Conservation (phyloP, 1,140 invertebrate genomes). For the Cylas formicarius region DNA sequence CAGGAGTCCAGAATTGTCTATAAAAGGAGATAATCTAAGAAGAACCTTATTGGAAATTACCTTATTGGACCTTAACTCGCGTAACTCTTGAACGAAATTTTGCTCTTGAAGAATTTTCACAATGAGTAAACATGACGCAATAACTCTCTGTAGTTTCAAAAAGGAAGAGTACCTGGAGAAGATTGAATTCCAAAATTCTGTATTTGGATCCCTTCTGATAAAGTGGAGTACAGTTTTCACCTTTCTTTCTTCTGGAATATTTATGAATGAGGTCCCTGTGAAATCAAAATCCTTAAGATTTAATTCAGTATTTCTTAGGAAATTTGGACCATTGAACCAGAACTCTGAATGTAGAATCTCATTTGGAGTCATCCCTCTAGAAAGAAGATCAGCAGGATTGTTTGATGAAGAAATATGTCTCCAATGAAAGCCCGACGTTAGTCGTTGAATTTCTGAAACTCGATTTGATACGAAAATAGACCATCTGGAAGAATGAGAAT, state of each 20-base stretch:
- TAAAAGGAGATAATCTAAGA: constrained; percentile 8
- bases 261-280: not conserved
- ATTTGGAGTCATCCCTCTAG: constrained; percentile 23
- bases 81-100: constrained; percentile 3
- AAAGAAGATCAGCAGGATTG: constrained; percentile 34
- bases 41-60: constrained; percentile 6
- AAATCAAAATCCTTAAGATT: not conserved
- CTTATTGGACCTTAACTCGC: constrained; percentile 3
- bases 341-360: constrained; percentile 22
- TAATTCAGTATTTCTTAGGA: constrained; percentile 9
- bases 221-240: not conserved
- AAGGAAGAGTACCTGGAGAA: not conserved
- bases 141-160: not conserved
- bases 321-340: constrained; percentile 29
- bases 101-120: not conserved
- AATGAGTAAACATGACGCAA: constrained; percentile 1
- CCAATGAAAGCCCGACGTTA: constrained; percentile 17
- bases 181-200: not conserved
- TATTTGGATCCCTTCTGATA: not conserved
- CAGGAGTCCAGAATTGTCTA: constrained; percentile 23
- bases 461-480: constrained; percentile 12
- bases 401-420: constrained; percentile 17
- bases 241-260: not conserved
- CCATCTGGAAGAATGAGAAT: constrained; percentile 2
- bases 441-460: constrained; percentile 12